Conservation (phyloP, 2,888 invertebrate genomes). For the Parnassius smintheus region DNA sequence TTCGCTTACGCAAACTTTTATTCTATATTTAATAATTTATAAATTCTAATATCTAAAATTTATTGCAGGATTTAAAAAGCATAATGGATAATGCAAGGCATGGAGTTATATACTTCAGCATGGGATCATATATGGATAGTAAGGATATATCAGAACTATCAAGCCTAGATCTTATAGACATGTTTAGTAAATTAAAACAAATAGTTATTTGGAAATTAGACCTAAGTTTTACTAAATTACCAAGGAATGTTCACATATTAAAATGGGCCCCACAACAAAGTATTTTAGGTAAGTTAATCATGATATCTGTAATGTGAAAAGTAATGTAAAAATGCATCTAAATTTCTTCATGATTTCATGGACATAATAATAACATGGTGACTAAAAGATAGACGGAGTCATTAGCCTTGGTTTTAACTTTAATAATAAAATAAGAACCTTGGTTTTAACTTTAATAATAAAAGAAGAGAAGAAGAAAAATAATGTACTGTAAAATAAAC, state of each 20-base stretch:
- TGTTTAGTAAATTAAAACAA: conserved; percentile 59
- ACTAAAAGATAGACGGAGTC: too few species aligned
- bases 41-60: too few species aligned
- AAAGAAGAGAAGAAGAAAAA: too few species aligned
- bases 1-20: too few species aligned
- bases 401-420: too few species aligned
- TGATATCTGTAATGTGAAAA: too few species aligned
- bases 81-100: conserved; percentile 56
- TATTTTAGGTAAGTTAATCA: conserved; percentile 45
- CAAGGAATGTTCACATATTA: conserved; percentile 54
- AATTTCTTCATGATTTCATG: too few species aligned
- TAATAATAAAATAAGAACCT: too few species aligned
- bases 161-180: conserved; percentile 45
- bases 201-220: conserved; percentile 63
- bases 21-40: background rate
- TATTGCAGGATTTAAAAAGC: conserved; percentile 49
- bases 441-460: too few species aligned
- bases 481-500: too few species aligned
- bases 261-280: conserved; percentile 64
- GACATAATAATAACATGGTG: too few species aligned
- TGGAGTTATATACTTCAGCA: conserved; percentile 70
- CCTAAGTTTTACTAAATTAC: background rate
- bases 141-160: conserved; percentile 48
- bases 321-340: too few species aligned
- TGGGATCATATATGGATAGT: conserved; percentile 61